A percentile compares a stretch with the other conserved stretches of the same genome.
Conservation (phyloP, 2,888 invertebrate species). For the Notodonta dromedarius region DNA sequence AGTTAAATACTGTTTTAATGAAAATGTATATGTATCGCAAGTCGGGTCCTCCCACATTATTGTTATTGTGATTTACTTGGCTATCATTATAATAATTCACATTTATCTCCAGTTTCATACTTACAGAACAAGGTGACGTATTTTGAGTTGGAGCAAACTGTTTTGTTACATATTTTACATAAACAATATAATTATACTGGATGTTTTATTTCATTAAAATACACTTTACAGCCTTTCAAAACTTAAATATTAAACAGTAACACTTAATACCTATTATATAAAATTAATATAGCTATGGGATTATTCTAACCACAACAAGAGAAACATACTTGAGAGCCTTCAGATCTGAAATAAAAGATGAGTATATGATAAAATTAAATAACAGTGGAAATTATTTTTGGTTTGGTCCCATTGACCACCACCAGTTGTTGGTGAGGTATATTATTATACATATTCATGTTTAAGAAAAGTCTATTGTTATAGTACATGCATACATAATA, state of each 20-base stretch:
- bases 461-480: too few relatives aligned
- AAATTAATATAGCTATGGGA: constrained; percentile 6
- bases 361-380: neutral
- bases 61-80: constrained; percentile 5
- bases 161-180: constrained; percentile 49
- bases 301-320: constrained; percentile 65
- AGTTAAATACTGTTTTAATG: neutral
- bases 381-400: neutral
- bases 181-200: constrained; percentile 38
- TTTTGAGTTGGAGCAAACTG: constrained; percentile 29
- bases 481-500: too few relatives aligned
- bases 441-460: too few relatives aligned
- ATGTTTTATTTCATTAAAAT: constrained; percentile 41
- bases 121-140: constrained; percentile 16
- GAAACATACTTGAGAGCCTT: constrained; percentile 64
- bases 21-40: neutral
- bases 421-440: too few relatives aligned
- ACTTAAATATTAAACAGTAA: constrained; percentile 28
- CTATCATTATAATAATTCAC: neutral
- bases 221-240: constrained; percentile 34
- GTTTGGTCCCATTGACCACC: too few relatives aligned
- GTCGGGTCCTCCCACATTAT: neutral
- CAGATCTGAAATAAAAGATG: constrained; percentile 59
- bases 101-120: constrained; percentile 12
- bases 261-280: constrained; percentile 4